phyloP scores from a whole-genome alignment of 2,113 vertebrate genomes.

The Brachyhypopomus occidentalis region DNA sequence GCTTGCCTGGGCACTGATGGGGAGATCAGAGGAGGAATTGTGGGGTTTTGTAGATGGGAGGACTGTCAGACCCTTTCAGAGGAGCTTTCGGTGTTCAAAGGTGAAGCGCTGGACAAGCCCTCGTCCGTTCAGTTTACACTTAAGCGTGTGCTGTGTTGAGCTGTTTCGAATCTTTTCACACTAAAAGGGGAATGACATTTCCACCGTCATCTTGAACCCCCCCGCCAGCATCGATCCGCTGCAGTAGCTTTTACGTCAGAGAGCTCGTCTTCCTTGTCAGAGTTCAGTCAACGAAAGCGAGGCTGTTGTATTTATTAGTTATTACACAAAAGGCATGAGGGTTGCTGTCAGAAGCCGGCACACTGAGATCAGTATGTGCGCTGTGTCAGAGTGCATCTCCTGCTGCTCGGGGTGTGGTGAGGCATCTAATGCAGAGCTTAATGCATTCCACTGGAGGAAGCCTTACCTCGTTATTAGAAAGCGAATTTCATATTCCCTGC shows the following conservation, averaged over 20 bases:
- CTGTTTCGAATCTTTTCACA: too few species aligned
- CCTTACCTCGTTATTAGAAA: constrained; percentile 70
- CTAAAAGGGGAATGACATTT: neutral
- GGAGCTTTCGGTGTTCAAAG: neutral
- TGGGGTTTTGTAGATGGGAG: neutral
- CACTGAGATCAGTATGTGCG: constrained; percentile 53
- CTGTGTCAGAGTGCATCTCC: constrained; percentile 58
- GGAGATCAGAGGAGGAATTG: constrained; percentile 36
- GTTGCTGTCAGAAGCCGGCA: constrained; percentile 63
- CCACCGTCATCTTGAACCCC: neutral
- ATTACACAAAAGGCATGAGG: constrained; percentile 53
- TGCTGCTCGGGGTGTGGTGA: constrained; percentile 51
- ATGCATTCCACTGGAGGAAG: constrained; percentile 58
- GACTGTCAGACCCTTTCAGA: neutral
- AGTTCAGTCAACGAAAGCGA: constrained; percentile 40
- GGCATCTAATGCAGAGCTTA: constrained; percentile 11
- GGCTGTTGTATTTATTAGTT: constrained; percentile 66
- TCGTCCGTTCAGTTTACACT: neutral
- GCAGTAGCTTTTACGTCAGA: too few species aligned
- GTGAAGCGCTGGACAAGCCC: neutral
- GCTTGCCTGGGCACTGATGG: constrained; percentile 31
- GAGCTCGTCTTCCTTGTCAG: too few species aligned
- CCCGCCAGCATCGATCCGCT: constrained; percentile 50
- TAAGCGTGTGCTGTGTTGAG: neutral
- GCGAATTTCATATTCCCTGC: constrained; percentile 68